Conservation (phyloP, 2,113 vertebrate species). For the Xyliphius kryptos region DNA sequence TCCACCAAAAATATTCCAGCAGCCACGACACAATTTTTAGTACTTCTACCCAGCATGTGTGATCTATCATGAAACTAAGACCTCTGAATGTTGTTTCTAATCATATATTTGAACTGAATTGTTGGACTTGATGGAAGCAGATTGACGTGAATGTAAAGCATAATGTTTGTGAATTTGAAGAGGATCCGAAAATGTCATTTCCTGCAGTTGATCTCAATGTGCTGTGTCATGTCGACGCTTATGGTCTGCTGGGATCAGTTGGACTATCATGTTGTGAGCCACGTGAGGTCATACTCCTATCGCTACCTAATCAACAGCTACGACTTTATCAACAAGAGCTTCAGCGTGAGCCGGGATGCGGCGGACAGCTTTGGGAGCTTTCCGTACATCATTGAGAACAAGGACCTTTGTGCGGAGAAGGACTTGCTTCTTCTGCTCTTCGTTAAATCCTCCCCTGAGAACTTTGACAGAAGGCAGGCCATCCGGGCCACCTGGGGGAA, state of each 20-base stretch:
- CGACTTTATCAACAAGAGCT: constrained; percentile 74
- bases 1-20: background rate
- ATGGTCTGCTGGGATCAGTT: constrained; percentile 75
- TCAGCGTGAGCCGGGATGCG: constrained; percentile 58
- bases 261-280: constrained; percentile 72
- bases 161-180: constrained; percentile 76
- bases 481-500: constrained; percentile 89
- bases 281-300: constrained; percentile 81
- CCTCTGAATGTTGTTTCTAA: background rate
- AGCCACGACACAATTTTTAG: background rate
- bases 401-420: constrained; percentile 67
- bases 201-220: constrained; percentile 69
- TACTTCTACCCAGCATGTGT: constrained; percentile 6
- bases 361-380: constrained; percentile 47
- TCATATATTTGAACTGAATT: background rate
- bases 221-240: constrained; percentile 70
- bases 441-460: constrained; percentile 81
- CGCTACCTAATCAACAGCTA: constrained; percentile 87
- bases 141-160: constrained; percentile 40
- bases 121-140: constrained; percentile 41
- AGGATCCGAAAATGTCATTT: constrained; percentile 75
- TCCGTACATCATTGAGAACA: constrained; percentile 78
- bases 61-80: constrained; percentile 30
- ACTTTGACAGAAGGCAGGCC: constrained; percentile 65
- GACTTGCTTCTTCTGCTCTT: constrained; percentile 81